Conservation (phyloP, 2,797 vertebrate genomes). For the Pangasius krempfi region DNA sequence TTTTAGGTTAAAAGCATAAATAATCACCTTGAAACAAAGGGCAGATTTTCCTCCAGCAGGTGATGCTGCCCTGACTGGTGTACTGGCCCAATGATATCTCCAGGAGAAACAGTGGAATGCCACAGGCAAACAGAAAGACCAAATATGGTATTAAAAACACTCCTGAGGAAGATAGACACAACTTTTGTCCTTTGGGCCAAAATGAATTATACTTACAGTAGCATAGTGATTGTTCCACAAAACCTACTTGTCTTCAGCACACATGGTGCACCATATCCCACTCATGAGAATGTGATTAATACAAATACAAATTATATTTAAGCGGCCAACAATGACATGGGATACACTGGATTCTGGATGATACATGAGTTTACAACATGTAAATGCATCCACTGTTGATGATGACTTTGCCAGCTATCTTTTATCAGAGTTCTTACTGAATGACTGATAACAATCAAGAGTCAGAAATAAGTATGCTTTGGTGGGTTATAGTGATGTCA, state of each 20-base stretch:
- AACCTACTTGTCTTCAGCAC: too few relatives aligned
- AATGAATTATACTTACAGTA: neutral
- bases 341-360: neutral
- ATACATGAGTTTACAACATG: neutral
- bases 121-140: slow-evolving; percentile 77
- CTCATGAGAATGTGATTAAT: neutral
- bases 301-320: neutral
- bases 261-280: too few relatives aligned
- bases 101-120: slow-evolving; percentile 78
- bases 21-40: slow-evolving; percentile 77
- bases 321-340: neutral
- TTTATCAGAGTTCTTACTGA: too few relatives aligned
- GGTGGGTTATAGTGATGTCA: too few relatives aligned
- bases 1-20: neutral
- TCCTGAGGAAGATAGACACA: slow-evolving; percentile 67
- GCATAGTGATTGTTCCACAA: neutral
- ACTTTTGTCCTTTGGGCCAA: neutral
- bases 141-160: slow-evolving; percentile 69
- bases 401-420: neutral
- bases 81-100: slow-evolving; percentile 78
- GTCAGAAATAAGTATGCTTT: too few relatives aligned
- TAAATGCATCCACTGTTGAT: neutral
- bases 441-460: too few relatives aligned
- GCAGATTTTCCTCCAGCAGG: slow-evolving; percentile 78
- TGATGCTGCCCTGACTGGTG: slow-evolving; percentile 77